phyloP scores from a whole-genome alignment of 2,113 vertebrate genomes.

The Marcusenius ussheri region DNA sequence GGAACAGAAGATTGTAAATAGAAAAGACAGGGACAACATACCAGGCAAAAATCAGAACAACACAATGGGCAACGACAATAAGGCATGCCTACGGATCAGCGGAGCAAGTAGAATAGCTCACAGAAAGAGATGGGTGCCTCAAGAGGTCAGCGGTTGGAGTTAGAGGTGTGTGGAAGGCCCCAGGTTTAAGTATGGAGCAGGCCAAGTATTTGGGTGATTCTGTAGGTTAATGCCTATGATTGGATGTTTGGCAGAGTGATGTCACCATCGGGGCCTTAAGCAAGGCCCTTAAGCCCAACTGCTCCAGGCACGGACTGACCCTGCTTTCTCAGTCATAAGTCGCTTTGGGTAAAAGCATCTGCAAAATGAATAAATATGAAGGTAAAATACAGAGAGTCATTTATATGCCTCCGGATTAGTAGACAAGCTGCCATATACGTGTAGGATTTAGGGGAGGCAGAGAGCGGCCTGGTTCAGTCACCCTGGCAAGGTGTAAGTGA shows the following conservation, averaged over 20 bases:
- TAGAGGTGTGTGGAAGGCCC: not conserved
- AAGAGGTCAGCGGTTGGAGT: not conserved
- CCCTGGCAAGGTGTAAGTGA: not conserved
- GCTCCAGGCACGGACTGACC: not conserved
- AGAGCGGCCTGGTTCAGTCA: not conserved
- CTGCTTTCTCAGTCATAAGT: not conserved
- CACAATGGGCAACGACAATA: not conserved
- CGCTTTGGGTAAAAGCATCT: not conserved
- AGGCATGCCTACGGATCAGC: not conserved
- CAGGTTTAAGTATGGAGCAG: not conserved
- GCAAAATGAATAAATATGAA: not conserved
- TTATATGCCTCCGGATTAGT: not conserved
- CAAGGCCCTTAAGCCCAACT: not conserved
- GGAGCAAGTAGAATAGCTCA: not conserved
- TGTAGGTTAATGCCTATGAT: not conserved
- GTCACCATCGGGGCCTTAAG: not conserved
- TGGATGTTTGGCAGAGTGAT: not conserved
- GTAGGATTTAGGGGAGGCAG: not conserved
- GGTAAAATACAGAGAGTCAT: not conserved
- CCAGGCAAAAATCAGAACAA: not conserved
- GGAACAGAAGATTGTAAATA: not conserved
- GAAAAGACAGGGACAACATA: not conserved
- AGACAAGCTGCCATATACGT: not conserved
- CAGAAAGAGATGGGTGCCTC: not conserved
- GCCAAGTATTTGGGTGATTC: not conserved